Percentiles rank a stretch among this genome's conserved stretches.
phyloP scores from a whole-genome alignment of 2,888 invertebrate species.

The Agrilus mali region DNA sequence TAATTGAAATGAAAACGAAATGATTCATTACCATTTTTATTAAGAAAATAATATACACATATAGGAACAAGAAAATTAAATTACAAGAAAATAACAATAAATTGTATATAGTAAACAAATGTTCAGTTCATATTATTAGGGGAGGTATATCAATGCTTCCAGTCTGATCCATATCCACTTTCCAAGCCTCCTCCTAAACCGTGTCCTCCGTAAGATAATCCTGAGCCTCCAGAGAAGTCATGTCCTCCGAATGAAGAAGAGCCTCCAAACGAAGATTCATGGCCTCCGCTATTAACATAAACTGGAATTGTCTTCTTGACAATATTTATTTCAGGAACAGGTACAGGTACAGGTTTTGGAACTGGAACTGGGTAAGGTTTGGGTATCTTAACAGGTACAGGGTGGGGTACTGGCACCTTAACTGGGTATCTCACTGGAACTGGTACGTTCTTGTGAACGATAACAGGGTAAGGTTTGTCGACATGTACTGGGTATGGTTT shows the following conservation, averaged over 20 bases:
- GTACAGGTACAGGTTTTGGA: conserved; percentile 37
- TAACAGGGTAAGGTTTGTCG: conserved; percentile 40
- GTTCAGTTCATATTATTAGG: no score
- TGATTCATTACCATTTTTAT: no score
- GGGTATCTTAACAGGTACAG: conserved; percentile 26
- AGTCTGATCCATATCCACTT: no score
- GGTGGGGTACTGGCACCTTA: conserved; percentile 27
- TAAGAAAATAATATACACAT: no score
- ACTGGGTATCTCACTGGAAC: conserved; percentile 33
- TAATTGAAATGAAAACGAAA: no score
- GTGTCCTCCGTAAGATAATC: conserved; percentile 13
- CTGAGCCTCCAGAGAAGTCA: conserved; percentile 2
- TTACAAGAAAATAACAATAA: no score
- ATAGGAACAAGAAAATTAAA: no score
- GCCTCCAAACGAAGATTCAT: conserved; percentile 4
- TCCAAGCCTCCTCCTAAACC: conserved; percentile 10
- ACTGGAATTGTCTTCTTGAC: conserved; percentile 40
- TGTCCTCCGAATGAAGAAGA: no score
- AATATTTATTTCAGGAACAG: conserved; percentile 37
- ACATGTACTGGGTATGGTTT: conserved; percentile 39
- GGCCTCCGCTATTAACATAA: conserved; percentile 21
- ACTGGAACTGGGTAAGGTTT: conserved; percentile 33
- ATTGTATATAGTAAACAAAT: no score
- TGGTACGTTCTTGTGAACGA: conserved; percentile 41
- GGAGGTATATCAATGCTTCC: no score